Percentiles rank a stretch among this genome's conserved stretches.
Conservation (phyloP, 2,797 vertebrate species). For the Echiichthys vipera region DNA sequence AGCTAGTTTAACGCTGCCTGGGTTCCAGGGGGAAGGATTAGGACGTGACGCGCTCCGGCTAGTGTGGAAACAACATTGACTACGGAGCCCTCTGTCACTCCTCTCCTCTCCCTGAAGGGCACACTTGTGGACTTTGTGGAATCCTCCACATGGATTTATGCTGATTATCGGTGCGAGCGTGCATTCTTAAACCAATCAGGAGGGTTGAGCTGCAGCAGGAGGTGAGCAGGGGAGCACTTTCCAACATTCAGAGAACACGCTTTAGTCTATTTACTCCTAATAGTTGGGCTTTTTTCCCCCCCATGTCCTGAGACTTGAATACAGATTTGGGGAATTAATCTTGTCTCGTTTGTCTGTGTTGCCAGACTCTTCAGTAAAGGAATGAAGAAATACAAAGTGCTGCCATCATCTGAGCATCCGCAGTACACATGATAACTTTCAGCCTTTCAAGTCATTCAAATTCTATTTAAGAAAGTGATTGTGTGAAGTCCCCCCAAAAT, state of each 20-base stretch:
- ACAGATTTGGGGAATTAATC: conserved; percentile 55
- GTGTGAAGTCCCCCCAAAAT: neutral
- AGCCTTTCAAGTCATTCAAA: neutral
- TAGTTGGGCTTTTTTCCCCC: conserved; percentile 26
- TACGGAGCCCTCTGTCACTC: conserved; percentile 59
- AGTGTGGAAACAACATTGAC: conserved; percentile 77
- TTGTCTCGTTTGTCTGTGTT: conserved; percentile 59
- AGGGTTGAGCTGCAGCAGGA: conserved; percentile 55
- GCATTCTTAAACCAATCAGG: conserved; percentile 69
- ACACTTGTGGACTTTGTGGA: conserved; percentile 69
- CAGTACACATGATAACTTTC: neutral
- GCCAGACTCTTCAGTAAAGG: conserved; percentile 25
- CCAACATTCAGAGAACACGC: conserved; percentile 36
- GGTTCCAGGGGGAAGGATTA: conserved; percentile 86
- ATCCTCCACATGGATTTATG: conserved; percentile 70
- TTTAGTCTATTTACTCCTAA: conserved; percentile 56
- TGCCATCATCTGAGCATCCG: conserved; percentile 2
- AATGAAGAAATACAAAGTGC: conserved; percentile 11
- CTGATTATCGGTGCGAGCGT: conserved; percentile 63
- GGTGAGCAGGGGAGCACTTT: conserved; percentile 28
- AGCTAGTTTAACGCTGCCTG: conserved; percentile 85
- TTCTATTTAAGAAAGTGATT: neutral
- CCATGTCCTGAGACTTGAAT: conserved; percentile 38
- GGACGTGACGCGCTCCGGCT: conserved; percentile 63
- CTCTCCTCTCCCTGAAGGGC: conserved; percentile 72